Percentiles rank a stretch among this genome's conserved stretches.
These are phyloP conservation scores for Octopus bimaculoides DNA, from an alignment of 1,140 invertebrate species.

Conservation along the genomic window DNA sequence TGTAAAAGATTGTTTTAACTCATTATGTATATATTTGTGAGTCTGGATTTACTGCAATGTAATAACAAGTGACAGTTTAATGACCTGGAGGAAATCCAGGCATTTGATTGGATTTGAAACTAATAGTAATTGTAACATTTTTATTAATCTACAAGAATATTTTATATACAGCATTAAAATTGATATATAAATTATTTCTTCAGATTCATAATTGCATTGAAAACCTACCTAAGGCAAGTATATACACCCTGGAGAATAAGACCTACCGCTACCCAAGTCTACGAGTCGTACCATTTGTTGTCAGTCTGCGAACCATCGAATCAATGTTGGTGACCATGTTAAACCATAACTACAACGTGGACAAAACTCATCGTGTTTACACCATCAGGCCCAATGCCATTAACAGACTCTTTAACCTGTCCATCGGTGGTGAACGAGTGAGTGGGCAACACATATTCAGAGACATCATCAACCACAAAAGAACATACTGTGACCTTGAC, in stretches of 20 bases:
- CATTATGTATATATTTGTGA: too few species aligned
- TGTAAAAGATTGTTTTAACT: too few species aligned
- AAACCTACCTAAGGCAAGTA: slow-evolving; percentile 22
- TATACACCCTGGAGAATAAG: slow-evolving; percentile 28
- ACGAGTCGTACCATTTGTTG: slow-evolving; percentile 24
- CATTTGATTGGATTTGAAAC: too few species aligned
- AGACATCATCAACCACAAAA: slow-evolving; percentile 18
- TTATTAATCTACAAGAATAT: too few species aligned
- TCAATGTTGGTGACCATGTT: slow-evolving; percentile 27
- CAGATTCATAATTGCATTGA: too few species aligned
- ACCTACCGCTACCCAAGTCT: slow-evolving; percentile 25
- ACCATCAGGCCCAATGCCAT: slow-evolving; percentile 21
- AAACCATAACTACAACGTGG: slow-evolving; percentile 19
- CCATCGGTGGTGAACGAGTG: slow-evolving; percentile 29
- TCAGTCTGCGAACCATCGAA: slow-evolving; percentile 26
- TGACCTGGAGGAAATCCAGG: too few species aligned
- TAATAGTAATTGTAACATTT: too few species aligned
- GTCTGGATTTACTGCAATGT: too few species aligned
- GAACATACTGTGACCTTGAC: slow-evolving; percentile 8
- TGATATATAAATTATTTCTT: too few species aligned
- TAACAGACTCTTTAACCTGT: slow-evolving; percentile 25
- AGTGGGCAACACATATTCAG: slow-evolving; percentile 28
- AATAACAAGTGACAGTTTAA: too few species aligned
- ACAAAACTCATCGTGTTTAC: slow-evolving; percentile 21
- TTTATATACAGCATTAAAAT: too few species aligned